Percentiles rank a stretch among this genome's conserved stretches.
Conservation (phyloP, 2,888 invertebrate genomes). For the Candidula unifasciata region DNA sequence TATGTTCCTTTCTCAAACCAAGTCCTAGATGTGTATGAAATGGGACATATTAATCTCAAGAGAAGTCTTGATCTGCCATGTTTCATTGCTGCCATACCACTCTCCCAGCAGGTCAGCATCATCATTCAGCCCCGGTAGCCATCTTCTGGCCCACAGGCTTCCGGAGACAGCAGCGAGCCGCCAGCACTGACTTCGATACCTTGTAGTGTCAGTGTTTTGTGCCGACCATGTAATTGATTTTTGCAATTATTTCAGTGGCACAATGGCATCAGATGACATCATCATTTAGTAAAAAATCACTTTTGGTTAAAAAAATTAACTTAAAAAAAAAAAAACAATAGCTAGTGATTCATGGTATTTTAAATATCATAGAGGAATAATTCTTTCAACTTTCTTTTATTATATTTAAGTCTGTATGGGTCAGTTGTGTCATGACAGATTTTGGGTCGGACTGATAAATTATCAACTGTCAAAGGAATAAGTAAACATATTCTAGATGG, state of each 20-base stretch:
- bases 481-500: neutral
- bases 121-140: slow-evolving; percentile 60
- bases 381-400: too few species aligned
- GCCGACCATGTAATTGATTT: neutral
- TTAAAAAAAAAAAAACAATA: too few species aligned
- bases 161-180: slow-evolving; percentile 55
- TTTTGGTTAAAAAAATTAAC: too few species aligned
- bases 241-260: slow-evolving; percentile 21
- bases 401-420: too few species aligned
- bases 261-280: slow-evolving; percentile 17
- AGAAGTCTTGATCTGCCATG: neutral
- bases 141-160: slow-evolving; percentile 68
- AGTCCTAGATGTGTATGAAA: too few species aligned
- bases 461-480: too few species aligned
- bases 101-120: slow-evolving; percentile 58
- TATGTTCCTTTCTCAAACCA: too few species aligned
- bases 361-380: too few species aligned
- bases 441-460: too few species aligned
- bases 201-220: slow-evolving; percentile 45
- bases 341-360: too few species aligned
- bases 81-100: neutral
- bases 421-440: too few species aligned
- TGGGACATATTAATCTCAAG: too few species aligned
- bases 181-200: slow-evolving; percentile 58
- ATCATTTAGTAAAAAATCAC: slow-evolving; percentile 8